Base-by-base conservation (phyloP, 2,888 invertebrate genomes). In the Hipparchia semele region DNA sequence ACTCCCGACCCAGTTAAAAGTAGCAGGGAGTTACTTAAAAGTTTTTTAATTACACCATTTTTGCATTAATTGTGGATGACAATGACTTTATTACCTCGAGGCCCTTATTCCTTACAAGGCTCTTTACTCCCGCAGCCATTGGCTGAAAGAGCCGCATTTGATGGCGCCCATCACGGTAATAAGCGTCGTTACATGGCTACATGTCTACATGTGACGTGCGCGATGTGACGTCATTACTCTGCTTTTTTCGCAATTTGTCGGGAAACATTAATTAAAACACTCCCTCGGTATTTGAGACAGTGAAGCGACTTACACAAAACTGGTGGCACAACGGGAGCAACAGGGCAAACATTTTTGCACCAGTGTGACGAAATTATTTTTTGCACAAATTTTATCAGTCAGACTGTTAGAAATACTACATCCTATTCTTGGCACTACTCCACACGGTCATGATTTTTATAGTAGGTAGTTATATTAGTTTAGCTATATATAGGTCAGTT, bases 181-280 rank as follows among this genome's bases (percentile, higher is more conserved):
- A 86, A 85, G 85, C 82, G 81, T 86, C 86, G 88, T 91, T 87
- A 88, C 80, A 79, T 79, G 76, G 75, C 75, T 76, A 77, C 75
- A 73, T 76, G 76, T 76, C 75, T 76, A 77, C 75, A 73, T 76
- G 76, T 74, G 67, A 81, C 82, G 80, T 74, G 78, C 75, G 76
- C 76, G 75, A 78, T 79, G 80, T 81, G 86, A 86, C 84, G 85
- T 87, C 87, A 87, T 88, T 86, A 86, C 79, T 75, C 76, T 80
- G 83, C 80, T 87, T 90, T 90, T 91, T 90, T 89, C 84, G 84
- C 86, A 87, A 89, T 87, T 90, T 88, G 86, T 87, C 85, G 82
- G 82, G 81, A 82, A 86, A 88, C 86, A 88, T 89, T 89, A 90
- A 91, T 90, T 90, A 88, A 90, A 90, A 88, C 84, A 85, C 85